phyloP scores from a whole-genome alignment of 1,140 invertebrate species.

The Nasonia longicornis region DNA sequence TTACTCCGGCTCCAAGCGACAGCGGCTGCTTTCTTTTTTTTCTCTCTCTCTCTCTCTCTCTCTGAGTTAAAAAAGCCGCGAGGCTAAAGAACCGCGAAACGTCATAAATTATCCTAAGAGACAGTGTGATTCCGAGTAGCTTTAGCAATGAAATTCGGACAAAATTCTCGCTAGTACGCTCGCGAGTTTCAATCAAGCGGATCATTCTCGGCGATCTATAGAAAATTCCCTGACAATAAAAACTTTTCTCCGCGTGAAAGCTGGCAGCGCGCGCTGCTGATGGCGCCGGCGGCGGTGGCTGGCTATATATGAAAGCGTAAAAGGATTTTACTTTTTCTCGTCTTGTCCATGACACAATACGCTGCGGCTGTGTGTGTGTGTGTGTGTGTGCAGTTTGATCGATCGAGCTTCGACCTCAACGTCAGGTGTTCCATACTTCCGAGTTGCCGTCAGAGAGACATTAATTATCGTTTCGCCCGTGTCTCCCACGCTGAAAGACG shows the following conservation, averaged over 20 bases:
- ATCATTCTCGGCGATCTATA: neutral
- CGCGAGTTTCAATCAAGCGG: neutral
- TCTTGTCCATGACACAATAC: slow-evolving; percentile 31
- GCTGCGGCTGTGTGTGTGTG: neutral
- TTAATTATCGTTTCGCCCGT: slow-evolving; percentile 42
- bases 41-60: neutral
- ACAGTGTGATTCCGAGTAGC: no score
- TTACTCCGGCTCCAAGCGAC: neutral
- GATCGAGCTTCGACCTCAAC: slow-evolving; percentile 40
- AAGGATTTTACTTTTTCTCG: slow-evolving; percentile 36
- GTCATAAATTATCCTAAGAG: neutral
- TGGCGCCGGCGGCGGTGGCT: neutral
- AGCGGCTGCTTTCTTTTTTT: neutral
- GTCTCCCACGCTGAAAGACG: slow-evolving; percentile 14
- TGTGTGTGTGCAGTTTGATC: slow-evolving; percentile 27
- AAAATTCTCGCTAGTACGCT: neutral
- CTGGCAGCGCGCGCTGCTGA: neutral
- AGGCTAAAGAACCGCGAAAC: neutral
- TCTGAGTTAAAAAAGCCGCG: neutral
- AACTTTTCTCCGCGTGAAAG: slow-evolving; percentile 1
- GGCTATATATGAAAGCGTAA: neutral
- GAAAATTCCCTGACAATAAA: slow-evolving; percentile 5
- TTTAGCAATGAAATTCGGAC: neutral
- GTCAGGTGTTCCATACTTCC: slow-evolving; percentile 35
- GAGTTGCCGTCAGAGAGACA: slow-evolving; percentile 36